Percentiles rank a stretch among this genome's conserved stretches.
Conservation (phyloP, 2,113 vertebrate species). For the Felis chaus region DNA sequence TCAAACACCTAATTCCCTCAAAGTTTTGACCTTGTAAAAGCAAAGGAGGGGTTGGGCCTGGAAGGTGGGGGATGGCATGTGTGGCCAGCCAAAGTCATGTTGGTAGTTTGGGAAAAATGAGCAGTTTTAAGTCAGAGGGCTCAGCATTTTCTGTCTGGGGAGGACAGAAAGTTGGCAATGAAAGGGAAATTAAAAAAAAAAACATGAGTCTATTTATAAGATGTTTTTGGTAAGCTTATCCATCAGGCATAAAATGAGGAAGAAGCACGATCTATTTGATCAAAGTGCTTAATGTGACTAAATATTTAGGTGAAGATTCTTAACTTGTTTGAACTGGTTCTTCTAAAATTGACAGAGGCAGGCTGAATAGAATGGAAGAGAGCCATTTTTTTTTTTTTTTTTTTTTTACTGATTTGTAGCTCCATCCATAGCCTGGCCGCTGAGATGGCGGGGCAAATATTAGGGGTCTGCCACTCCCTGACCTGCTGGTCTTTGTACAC, state of each 20-base stretch:
- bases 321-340: background rate
- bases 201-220: background rate
- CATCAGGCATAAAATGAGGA: background rate
- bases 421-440: background rate
- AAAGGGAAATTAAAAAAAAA: background rate
- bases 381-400: background rate
- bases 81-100: fast-evolving
- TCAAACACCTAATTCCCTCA: background rate
- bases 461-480: fast-evolving
- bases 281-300: background rate
- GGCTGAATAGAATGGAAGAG: background rate
- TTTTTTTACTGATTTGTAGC: background rate
- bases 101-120: background rate
- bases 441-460: background rate
- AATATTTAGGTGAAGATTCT: background rate
- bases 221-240: background rate
- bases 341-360: background rate
- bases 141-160: background rate
- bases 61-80: background rate
- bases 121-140: background rate
- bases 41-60: background rate
- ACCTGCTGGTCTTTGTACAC: background rate
- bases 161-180: background rate
- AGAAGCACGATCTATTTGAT: background rate
- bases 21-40: background rate